Evolutionary conservation across 2,797 vertebrate species (phyloP), one percentile per base, ranked within the genome.

Genomic region (Eidolon dupreanum): DNA sequence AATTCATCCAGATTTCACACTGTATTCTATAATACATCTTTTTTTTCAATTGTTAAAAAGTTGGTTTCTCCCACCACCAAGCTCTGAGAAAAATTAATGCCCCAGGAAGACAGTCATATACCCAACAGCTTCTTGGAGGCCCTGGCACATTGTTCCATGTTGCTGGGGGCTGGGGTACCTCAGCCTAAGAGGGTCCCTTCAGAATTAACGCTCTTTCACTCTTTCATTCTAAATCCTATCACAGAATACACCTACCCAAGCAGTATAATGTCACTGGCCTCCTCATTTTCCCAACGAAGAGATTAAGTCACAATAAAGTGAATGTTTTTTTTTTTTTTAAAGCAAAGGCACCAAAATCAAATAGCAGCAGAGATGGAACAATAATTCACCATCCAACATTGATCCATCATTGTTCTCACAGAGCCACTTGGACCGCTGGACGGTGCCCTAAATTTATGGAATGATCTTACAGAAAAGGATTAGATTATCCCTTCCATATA

Each of bases 41-140:
- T 82, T n/a, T 6, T 26, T 66, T 93, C 93, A 22, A 46, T 12
- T 79, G 28, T 85, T 90, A 82, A 78, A 51, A 94, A 65, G 12
- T 2, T 7, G 22, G 1, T 11, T 41, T 49, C 12, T 17, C 36
- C 49, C 28, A 51, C 4, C 28, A 1, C 15, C n/a, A 66, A 59
- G 20, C 2, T 46, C 55, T 15, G 74, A 38, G 49, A 71, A 82
- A 87, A 87, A 33, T 4, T 0, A 55, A 53, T 12, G n/a, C 0
- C 19, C 57, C n/a, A 31, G 51, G 28, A 53, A 75, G 41, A 28
- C 1, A 8, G 20, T 7, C 28, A 46, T 12, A 31, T 0, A 85
- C 16, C 19, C 43, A 26, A 19, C 16, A 49, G 41, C 28, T 73
- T 87, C 63, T 51, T 28, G 28, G 43, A 51, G n/a, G 6, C 17